Evolutionary conservation across 2,797 vertebrate genomes (phyloP).

Genomic region (Gorsachius magnificus): DNA sequence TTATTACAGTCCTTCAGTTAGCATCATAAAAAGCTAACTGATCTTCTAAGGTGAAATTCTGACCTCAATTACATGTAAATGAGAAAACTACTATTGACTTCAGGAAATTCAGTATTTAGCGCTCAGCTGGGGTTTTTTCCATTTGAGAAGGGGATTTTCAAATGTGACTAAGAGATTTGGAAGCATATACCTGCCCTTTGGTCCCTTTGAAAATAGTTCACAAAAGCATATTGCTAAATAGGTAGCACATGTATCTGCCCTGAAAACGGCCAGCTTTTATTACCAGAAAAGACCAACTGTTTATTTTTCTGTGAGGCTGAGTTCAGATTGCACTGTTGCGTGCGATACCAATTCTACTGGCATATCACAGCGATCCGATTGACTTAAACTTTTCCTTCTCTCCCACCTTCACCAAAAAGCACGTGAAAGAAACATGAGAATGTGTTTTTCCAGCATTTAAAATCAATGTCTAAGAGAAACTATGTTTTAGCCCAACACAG

Average conservation of each 20-base stretch:
- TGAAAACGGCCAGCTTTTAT: background rate
- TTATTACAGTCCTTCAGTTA: background rate
- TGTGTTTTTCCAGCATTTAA: background rate
- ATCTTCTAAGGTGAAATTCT: background rate
- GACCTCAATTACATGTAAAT: background rate
- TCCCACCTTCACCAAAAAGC: background rate
- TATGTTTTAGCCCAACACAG: background rate
- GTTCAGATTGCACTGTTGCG: fast-evolving
- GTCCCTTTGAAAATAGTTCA: background rate
- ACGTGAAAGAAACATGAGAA: background rate
- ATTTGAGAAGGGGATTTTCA: background rate
- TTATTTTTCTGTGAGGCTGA: background rate
- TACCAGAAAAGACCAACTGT: background rate
- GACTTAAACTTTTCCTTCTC: background rate
- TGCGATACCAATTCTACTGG: background rate
- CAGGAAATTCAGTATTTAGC: background rate
- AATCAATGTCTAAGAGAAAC: background rate
- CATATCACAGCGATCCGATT: background rate
- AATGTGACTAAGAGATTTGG: background rate
- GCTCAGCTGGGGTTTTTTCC: background rate
- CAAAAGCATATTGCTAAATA: background rate
- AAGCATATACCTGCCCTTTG: background rate
- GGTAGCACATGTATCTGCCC: background rate
- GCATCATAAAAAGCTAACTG: background rate
- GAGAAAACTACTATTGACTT: background rate